Evolutionary conservation across 2,797 vertebrate genomes (phyloP).

Genomic region (Danio aesculapii): DNA sequence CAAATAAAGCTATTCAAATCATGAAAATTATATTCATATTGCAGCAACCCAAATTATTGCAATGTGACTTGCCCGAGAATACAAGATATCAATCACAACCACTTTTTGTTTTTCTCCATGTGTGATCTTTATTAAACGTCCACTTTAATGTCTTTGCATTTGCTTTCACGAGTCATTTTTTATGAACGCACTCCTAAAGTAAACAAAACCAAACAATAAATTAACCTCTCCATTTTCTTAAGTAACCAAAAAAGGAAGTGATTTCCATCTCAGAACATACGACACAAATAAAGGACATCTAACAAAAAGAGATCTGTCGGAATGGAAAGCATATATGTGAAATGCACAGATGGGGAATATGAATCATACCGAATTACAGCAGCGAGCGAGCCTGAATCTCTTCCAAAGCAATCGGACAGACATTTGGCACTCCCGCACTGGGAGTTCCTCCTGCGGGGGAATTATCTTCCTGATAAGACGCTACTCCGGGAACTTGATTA

Average conservation of each 20-base stretch:
- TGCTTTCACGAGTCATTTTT: conserved; percentile 60
- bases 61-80: neutral
- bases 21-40: no score
- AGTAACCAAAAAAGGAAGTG: neutral
- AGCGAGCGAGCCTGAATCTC: neutral
- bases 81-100: conserved; percentile 8
- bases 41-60: neutral
- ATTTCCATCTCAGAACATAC: conserved; percentile 25
- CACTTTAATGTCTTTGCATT: conserved; percentile 58
- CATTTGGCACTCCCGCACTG: conserved; percentile 16
- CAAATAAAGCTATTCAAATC: no score
- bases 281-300: conserved; percentile 48
- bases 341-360: neutral
- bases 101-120: neutral
- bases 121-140: conserved; percentile 71
- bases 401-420: conserved; percentile 20
- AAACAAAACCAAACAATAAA: neutral
- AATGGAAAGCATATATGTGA: conserved; percentile 6
- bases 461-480: conserved; percentile 24
- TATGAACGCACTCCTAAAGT: conserved; percentile 27
- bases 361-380: conserved; percentile 9
- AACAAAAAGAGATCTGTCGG: conserved; percentile 25
- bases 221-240: conserved; percentile 18
- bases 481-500: conserved; percentile 33
- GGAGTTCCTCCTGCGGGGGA: conserved; percentile 7